Evolutionary conservation across 2,113 vertebrate genomes (phyloP), one percentile per base, ranked within the genome.

Genomic region (Spizaetus ornatus): DNA sequence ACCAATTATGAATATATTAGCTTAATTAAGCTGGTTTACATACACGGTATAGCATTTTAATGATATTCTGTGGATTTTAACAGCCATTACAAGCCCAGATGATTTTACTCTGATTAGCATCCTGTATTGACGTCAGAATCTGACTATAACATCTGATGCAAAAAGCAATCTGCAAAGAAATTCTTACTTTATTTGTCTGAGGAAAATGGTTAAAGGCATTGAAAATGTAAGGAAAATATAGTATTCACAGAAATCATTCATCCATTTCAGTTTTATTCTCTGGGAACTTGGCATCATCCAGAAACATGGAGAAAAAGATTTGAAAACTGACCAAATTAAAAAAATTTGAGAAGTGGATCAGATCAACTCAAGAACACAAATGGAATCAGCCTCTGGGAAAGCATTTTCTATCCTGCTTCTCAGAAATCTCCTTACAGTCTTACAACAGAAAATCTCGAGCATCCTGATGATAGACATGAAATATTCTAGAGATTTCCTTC

Each of bases 31-130:
- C 27, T 94, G 88, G 25, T 95, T 94, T 91, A 93, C 66, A 95
- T 78, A 94, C 40, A 38, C 1, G 5, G 43, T 74, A 90, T 96
- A 95, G 83, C 29, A 93, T 83, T 82, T 91, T 72, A 83, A 95
- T 93, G 55, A 80, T 81, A 95, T 91, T 90, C 89, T 45, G 23
- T 83, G 58, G 55, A 85, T 95, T 96, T 89, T 72, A 97, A 87
- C 76, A 96, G 78, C 56, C 69, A 74, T 91, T 93, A 93, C 50
- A 95, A 93, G 74, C 69, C 27, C 65, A 91, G 65, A 86, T 91
- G 50, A 94, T 93, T 95, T 92, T 38, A 73, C 77, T 88, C 76
- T 82, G 86, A 95, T 97, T 88, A 95, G 32, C 56, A 83, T 71
- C 76, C 77, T 59, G 55, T 90, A 71, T 29, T 71, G 78, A 94